Evolutionary conservation across 1,140 invertebrate genomes (phyloP), one percentile per base, ranked within the genome.

Genomic region (Heliothis virescens): DNA sequence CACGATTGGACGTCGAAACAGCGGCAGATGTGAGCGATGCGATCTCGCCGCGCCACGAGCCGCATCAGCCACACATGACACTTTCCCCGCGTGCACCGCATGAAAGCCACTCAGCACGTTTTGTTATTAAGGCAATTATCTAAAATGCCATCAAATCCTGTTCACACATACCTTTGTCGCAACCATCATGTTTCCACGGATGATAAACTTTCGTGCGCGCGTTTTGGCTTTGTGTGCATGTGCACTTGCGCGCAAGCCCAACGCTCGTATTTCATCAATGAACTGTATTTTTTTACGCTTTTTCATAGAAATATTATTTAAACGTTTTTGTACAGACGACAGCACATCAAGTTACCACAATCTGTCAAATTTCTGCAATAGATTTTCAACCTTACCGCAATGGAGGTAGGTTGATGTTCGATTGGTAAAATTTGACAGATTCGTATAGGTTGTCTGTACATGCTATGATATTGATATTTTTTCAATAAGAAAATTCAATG

Each of bases 21-120:
- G 63, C 47, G 48, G 34, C 75, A 59, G 34, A 62, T 50, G 50
- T 67, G 10, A 57, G 50, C 18, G 75, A 78, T 78, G 41, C 63
- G 62, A 77, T 77, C 75, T 77, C 60, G 9, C 62, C n/a, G 62
- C 62, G 48, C 18, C 73, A 77, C 74, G 65, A 69, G 72, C 57
- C 47, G 60, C 57, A 55, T 69, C 48, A 62, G 34, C 15, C n/a
- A 47, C 60, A 71, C 62, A 52, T 69, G 65, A 63, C 72, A 80
- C 79, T 81, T 81, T 81, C 79, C 53, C 79, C 72, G 63, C 53
- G 26, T 69, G 72, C 72, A 29, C 50, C 18, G 69, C 59, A 79
- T 79, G 75, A 67, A 67, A 78, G 75, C 63, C 29, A 78, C 75
- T 63, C 73, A 76, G 62, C 62, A 67, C 63, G 75, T 55, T 69